Conservation (phyloP, 1,140 invertebrate genomes). For the Cataglyphis hispanica region DNA sequence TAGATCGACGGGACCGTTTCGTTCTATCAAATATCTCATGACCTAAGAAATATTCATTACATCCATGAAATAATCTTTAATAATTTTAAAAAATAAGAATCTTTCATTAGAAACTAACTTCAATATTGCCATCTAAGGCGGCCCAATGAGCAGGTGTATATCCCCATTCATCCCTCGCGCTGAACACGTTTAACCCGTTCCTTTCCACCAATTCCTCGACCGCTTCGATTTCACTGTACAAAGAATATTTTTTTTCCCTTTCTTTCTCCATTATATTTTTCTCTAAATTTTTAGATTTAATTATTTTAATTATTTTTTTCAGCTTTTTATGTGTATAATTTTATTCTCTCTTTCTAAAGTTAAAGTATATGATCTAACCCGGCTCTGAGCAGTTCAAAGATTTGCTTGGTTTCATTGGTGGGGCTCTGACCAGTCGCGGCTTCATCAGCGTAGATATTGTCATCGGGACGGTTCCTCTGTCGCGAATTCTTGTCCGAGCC, state of each 20-base stretch:
- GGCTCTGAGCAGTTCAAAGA: conserved; percentile 84
- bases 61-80: not conserved
- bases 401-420: conserved; percentile 81
- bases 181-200: conserved; percentile 89
- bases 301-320: not conserved
- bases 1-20: conserved; percentile 93
- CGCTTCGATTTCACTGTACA: conserved; percentile 89
- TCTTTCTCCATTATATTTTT: not conserved
- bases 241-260: conserved; percentile 53
- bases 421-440: conserved; percentile 79
- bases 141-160: conserved; percentile 97
- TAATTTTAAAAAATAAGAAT: conserved; percentile 6
- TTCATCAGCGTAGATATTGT: conserved; percentile 83
- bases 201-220: conserved; percentile 93
- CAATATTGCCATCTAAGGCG: conserved; percentile 94
- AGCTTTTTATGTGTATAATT: not conserved
- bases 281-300: not conserved
- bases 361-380: conserved; percentile 73
- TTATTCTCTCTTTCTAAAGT: not conserved
- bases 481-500: conserved; percentile 68
- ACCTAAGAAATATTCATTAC: conserved; percentile 85
- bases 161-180: conserved; percentile 94
- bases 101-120: conserved; percentile 82
- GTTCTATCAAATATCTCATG: conserved; percentile 94
- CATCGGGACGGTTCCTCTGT: conserved; percentile 79